Percentiles rank a stretch among this genome's conserved stretches.
phyloP scores from a whole-genome alignment of 2,797 vertebrate species.

The Rhynchonycteris naso region DNA sequence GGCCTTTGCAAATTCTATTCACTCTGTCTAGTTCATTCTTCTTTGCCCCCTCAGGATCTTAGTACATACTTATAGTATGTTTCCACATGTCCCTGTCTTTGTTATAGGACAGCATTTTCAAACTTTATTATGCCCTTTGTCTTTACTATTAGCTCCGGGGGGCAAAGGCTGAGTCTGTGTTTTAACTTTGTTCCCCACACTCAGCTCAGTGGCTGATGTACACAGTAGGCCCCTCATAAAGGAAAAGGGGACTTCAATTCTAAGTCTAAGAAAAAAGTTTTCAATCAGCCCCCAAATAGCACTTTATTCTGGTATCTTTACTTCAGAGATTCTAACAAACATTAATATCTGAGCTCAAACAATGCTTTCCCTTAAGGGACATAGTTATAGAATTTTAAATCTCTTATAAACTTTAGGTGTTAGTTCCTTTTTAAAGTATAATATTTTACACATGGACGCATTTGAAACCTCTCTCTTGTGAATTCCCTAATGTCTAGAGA shows the following conservation, averaged over 20 bases:
- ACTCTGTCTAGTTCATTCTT: neutral
- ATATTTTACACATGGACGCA: neutral
- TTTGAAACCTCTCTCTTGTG: conserved; percentile 28
- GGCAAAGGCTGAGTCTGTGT: neutral
- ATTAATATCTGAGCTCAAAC: conserved; percentile 63
- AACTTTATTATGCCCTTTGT: neutral
- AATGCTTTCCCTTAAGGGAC: neutral
- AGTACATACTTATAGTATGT: neutral
- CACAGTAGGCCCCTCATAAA: neutral
- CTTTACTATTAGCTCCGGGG: neutral
- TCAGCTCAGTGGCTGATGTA: neutral
- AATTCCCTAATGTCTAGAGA: conserved; percentile 11
- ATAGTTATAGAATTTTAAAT: conserved; percentile 20
- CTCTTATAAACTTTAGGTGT: conserved; percentile 29
- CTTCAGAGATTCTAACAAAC: conserved; percentile 53
- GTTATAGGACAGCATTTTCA: neutral
- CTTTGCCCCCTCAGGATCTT: neutral
- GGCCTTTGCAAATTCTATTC: neutral
- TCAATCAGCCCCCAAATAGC: neutral
- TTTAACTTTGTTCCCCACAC: neutral
- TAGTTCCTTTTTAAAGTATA: conserved; percentile 24
- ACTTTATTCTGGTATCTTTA: neutral
- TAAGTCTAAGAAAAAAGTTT: neutral
- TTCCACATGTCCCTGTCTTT: neutral
- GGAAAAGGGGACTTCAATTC: neutral